These are phyloP conservation scores for Zaprionus ghesquierei DNA, from an alignment of 1,140 invertebrate species.

Conservation along the genomic window DNA sequence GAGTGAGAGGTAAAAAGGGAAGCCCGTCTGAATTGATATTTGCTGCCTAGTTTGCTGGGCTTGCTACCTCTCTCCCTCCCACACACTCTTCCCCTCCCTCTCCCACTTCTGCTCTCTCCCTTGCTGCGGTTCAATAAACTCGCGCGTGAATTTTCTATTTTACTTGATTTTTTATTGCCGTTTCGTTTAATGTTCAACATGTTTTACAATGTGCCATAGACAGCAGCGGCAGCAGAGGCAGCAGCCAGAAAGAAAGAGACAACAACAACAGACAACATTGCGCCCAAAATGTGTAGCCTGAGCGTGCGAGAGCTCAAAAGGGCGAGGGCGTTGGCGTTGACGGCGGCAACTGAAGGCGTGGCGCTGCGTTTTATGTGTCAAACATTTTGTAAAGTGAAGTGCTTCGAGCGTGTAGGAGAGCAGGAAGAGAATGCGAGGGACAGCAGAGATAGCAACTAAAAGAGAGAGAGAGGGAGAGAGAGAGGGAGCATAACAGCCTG, in stretches of 20 bases:
- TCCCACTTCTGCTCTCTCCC: background rate
- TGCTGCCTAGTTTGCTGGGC: constrained; percentile 22
- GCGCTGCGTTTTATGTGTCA: constrained; percentile 63
- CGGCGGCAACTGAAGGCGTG: constrained; percentile 25
- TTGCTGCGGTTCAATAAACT: constrained; percentile 71
- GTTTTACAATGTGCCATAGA: constrained; percentile 53
- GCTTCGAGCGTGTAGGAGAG: too few relatives aligned
- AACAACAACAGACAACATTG: background rate
- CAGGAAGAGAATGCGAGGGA: background rate
- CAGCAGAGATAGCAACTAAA: background rate
- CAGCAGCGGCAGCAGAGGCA: constrained; percentile 10
- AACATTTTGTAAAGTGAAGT: constrained; percentile 57
- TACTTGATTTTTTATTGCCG: constrained; percentile 31
- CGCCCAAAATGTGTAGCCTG: constrained; percentile 26
- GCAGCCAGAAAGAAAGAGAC: constrained; percentile 23
- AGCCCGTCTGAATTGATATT: constrained; percentile 42
- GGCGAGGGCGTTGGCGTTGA: background rate
- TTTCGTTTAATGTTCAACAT: constrained; percentile 56
- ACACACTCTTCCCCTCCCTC: background rate
- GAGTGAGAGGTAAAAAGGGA: background rate
- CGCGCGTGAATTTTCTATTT: constrained; percentile 73
- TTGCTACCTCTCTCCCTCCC: background rate
- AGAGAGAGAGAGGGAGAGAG: too few relatives aligned
- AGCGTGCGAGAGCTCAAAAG: background rate
- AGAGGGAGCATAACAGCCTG: constrained; percentile 23